A percentile compares a stretch with the other conserved stretches of the same genome.
Evolutionary conservation across 2,113 vertebrate genomes (phyloP).

Genomic region (Archocentrus centrarchus): DNA sequence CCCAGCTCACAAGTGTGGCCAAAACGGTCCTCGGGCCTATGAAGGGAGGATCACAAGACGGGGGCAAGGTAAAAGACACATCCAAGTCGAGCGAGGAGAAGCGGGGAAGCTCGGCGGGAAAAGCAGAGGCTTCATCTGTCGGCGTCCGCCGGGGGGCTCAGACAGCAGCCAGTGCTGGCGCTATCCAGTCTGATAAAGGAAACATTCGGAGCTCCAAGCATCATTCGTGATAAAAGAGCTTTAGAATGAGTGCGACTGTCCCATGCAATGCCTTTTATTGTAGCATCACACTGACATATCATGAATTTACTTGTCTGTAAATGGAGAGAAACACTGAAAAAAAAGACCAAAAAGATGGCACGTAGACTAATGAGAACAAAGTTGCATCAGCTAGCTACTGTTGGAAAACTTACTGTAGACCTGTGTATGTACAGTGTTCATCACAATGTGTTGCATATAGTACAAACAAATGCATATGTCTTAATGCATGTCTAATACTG

Average conservation of each 20-base stretch:
- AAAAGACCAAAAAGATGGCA: slow-evolving; percentile 53
- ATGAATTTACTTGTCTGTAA: slow-evolving; percentile 33
- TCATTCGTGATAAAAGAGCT: slow-evolving; percentile 65
- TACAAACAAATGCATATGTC: slow-evolving; percentile 49
- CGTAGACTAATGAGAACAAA: slow-evolving; percentile 56
- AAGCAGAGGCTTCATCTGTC: slow-evolving; percentile 58
- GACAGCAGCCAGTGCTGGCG: slow-evolving; percentile 28
- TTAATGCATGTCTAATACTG: slow-evolving; percentile 76
- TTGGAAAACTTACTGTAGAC: slow-evolving; percentile 55
- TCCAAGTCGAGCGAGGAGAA: slow-evolving; percentile 74
- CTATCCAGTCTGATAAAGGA: slow-evolving; percentile 64
- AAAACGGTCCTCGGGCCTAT: slow-evolving; percentile 82
- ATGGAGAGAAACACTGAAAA: slow-evolving; percentile 30
- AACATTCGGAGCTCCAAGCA: slow-evolving; percentile 75
- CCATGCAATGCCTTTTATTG: slow-evolving; percentile 71
- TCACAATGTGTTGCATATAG: slow-evolving; percentile 61
- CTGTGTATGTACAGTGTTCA: slow-evolving; percentile 61
- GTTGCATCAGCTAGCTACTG: slow-evolving; percentile 62
- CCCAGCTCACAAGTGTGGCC: slow-evolving; percentile 80
- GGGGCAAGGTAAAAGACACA: slow-evolving; percentile 64
- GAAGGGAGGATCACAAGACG: slow-evolving; percentile 75
- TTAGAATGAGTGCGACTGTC: slow-evolving; percentile 25
- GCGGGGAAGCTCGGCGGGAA: slow-evolving; percentile 60
- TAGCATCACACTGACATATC: slow-evolving; percentile 69
- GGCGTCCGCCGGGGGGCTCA: slow-evolving; percentile 56